Evolutionary conservation across 2,797 vertebrate species (phyloP), one percentile per base, ranked within the genome.

Genomic region (Dipus sagitta): DNA sequence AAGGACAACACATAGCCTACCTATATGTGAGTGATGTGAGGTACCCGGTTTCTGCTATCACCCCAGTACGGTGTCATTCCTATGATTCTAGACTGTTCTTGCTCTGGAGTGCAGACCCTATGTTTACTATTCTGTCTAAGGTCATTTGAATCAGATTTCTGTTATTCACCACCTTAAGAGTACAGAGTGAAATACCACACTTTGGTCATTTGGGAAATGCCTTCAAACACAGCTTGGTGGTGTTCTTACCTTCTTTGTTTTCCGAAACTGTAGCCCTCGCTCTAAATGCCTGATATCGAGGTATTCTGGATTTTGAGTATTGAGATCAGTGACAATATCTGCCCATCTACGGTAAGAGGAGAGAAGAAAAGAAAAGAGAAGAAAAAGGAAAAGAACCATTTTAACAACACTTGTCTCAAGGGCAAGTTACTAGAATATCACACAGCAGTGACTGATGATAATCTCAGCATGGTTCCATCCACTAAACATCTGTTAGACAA

Each of bases 241-340:
- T 88, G 79, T 64, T 93, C 92, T 97, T 97, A 99, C 99, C 99
- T 99, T 99, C 97, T 99, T 99, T 96, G 99, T 99, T 98, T 99
- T 99, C 93, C 99, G 99, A 95, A 98, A 99, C 93, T 99, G 99
- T 92, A 99, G 97, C 42, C 99, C 99, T 95, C 99, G 98, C 97
- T 99, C 99, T 60, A 99, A 98, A 96, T 99, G 99, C 71, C 99
- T 99, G 94, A 99, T 99, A 97, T 99, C 99, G 97, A 99, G 97
- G 97, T 99, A 99, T 86, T 99, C 99, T 90, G 99, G 99, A 96
- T 99, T 99, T 96, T 99, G 99, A 72, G 99, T 99, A 97, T 99
- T 99, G 65, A 99, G 98, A 97, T 99, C 99, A 11, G 98, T 99
- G 96, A 99, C 99, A 84, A 99, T 99, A 97, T 99, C 99, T 93